These are phyloP conservation scores for Dicaeum eximium DNA, from an alignment of 2,113 vertebrate genomes.

Conservation along the genomic window DNA sequence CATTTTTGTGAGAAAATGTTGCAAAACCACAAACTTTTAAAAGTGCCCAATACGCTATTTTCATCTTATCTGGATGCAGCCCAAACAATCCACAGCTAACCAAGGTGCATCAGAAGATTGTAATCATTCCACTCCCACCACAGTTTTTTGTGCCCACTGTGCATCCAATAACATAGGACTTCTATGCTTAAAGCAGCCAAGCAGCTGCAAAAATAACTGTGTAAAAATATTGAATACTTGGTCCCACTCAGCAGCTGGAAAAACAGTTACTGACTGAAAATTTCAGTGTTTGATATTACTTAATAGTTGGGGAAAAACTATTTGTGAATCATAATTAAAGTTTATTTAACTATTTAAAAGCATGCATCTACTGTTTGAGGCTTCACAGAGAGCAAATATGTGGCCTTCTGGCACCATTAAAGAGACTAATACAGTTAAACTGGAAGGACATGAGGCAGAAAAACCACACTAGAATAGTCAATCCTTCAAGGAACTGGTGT, in stretches of 20 bases:
- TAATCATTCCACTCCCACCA: conserved; percentile 4
- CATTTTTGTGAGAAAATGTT: conserved; percentile 24
- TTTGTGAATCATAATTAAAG: conserved; percentile 46
- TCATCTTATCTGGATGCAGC: background rate
- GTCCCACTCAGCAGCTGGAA: conserved; percentile 30
- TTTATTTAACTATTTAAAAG: conserved; percentile 55
- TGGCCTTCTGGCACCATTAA: conserved; percentile 21
- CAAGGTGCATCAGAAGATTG: conserved; percentile 4
- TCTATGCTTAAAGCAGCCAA: background rate
- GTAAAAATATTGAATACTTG: conserved; percentile 41
- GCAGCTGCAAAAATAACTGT: conserved; percentile 56
- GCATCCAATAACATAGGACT: background rate
- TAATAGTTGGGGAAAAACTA: conserved; percentile 46
- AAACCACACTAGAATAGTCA: background rate
- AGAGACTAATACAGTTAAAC: background rate
- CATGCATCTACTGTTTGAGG: conserved; percentile 2
- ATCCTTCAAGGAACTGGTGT: background rate
- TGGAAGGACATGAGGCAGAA: background rate
- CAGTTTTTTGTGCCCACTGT: background rate
- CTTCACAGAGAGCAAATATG: background rate
- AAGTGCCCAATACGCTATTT: conserved; percentile 3
- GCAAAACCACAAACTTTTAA: conserved; percentile 28
- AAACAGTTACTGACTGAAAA: conserved; percentile 63
- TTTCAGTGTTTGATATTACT: conserved; percentile 39
- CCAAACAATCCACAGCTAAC: conserved; percentile 27